Percentiles rank a stretch among this genome's conserved stretches.
Evolutionary conservation across 2,888 invertebrate genomes (phyloP).

Genomic region (Ceraclea dissimilis): DNA sequence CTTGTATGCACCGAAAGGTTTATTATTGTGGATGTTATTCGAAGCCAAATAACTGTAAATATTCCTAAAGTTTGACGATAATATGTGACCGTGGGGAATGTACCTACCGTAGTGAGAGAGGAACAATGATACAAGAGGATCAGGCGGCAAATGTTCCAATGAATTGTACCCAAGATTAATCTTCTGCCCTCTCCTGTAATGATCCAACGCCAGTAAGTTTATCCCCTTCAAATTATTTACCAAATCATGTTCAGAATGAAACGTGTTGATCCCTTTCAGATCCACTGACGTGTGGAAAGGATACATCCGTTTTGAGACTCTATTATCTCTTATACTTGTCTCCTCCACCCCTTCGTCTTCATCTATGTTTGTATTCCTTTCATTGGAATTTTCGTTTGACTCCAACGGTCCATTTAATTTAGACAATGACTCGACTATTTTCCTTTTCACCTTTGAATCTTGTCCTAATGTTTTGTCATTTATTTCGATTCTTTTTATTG

Average conservation of each 20-base stretch:
- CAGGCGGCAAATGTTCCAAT: constrained; percentile 48
- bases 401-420: background rate
- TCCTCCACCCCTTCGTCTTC: constrained; percentile 5
- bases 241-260: background rate
- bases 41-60: constrained; percentile 55
- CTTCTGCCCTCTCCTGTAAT: background rate
- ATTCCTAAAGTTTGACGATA: constrained; percentile 36
- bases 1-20: constrained; percentile 57
- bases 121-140: constrained; percentile 53
- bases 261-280: constrained; percentile 11
- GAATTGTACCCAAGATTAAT: constrained; percentile 41
- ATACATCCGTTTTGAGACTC: constrained; percentile 9
- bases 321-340: constrained; percentile 9
- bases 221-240: background rate
- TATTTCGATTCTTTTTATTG: background rate
- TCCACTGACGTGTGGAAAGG: constrained; percentile 12
- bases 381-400: background rate
- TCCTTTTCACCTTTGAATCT: background rate
- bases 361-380: constrained; percentile 1
- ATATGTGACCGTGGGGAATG: constrained; percentile 34
- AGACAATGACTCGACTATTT: background rate
- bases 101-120: constrained; percentile 59
- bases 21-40: constrained; percentile 59
- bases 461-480: background rate
- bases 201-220: background rate